A percentile compares a stretch with the other conserved stretches of the same genome.
These are phyloP conservation scores for Lepidurus arcticus DNA, from an alignment of 1,140 invertebrate species.

Conservation along the genomic window DNA sequence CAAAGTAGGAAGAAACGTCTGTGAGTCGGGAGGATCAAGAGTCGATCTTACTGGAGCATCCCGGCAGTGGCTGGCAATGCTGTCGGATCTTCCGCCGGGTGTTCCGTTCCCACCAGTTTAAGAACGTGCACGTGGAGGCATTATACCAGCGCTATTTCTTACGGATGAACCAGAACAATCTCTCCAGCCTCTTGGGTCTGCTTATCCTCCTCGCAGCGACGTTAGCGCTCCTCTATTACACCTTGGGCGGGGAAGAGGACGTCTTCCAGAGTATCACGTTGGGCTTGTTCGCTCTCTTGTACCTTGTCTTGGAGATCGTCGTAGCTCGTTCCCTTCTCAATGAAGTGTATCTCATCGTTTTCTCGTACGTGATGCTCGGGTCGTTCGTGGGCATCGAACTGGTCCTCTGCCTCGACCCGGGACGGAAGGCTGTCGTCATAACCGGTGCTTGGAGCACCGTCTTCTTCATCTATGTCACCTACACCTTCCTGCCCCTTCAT, in stretches of 20 bases:
- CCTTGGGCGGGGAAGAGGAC: conserved; percentile 40
- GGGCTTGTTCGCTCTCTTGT: conserved; percentile 43
- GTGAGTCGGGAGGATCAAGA: conserved; percentile 37
- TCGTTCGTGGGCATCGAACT: conserved; percentile 44
- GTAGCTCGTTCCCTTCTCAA: conserved; percentile 76
- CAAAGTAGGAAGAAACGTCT: conserved; percentile 37
- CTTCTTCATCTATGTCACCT: conserved; percentile 80
- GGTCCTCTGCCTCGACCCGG: conserved; percentile 49
- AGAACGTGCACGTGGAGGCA: conserved; percentile 74
- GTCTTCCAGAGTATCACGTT: conserved; percentile 41
- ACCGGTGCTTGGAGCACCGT: conserved; percentile 62
- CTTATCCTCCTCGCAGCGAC: conserved; percentile 62
- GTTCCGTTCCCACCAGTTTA: conserved; percentile 59
- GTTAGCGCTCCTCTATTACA: conserved; percentile 49
- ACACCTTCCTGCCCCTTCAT: conserved; percentile 75
- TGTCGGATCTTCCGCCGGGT: conserved; percentile 44
- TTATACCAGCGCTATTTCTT: conserved; percentile 87
- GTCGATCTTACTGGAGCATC: conserved; percentile 38
- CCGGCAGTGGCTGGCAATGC: conserved; percentile 39
- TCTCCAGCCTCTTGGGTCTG: conserved; percentile 72
- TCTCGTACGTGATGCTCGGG: conserved; percentile 67
- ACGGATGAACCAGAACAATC: conserved; percentile 84
- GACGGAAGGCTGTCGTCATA: conserved; percentile 37
- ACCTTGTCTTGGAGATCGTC: conserved; percentile 63
- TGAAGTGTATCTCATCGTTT: conserved; percentile 73